These are phyloP conservation scores for Himantopus leucocephalus DNA, from an alignment of 2,113 vertebrate species.

Conservation along the genomic window DNA sequence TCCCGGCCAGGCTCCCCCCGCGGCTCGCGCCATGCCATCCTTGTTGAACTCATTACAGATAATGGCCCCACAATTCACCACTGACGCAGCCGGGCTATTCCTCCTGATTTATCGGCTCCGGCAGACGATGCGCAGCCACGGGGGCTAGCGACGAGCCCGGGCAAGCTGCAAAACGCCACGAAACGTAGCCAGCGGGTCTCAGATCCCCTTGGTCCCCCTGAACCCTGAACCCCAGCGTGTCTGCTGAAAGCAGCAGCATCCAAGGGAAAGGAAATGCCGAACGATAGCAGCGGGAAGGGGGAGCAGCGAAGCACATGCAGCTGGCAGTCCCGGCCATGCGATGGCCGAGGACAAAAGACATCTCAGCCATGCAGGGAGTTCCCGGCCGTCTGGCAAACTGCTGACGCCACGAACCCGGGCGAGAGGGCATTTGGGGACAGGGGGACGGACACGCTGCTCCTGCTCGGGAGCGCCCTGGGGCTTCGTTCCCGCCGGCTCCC, in stretches of 20 bases:
- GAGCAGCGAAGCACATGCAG: background rate
- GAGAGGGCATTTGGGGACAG: conserved; percentile 36
- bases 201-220: fast-evolving
- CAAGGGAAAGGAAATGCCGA: fast-evolving
- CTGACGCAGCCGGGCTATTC: background rate
- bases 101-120: background rate
- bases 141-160: background rate
- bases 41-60: background rate
- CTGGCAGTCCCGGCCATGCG: background rate
- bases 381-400: background rate
- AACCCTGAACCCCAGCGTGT: fast-evolving
- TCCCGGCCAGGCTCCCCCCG: background rate
- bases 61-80: background rate
- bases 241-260: background rate
- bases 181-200: fast-evolving
- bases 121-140: fast-evolving
- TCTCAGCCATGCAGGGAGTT: background rate
- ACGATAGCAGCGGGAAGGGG: background rate
- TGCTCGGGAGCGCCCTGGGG: background rate
- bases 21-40: background rate
- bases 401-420: background rate
- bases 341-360: background rate
- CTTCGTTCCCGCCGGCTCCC: background rate
- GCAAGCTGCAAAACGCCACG: fast-evolving
- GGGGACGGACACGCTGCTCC: background rate